A percentile compares a stretch with the other conserved stretches of the same genome.
phyloP scores from a whole-genome alignment of 2,888 invertebrate species.

The Nebria brevicollis region DNA sequence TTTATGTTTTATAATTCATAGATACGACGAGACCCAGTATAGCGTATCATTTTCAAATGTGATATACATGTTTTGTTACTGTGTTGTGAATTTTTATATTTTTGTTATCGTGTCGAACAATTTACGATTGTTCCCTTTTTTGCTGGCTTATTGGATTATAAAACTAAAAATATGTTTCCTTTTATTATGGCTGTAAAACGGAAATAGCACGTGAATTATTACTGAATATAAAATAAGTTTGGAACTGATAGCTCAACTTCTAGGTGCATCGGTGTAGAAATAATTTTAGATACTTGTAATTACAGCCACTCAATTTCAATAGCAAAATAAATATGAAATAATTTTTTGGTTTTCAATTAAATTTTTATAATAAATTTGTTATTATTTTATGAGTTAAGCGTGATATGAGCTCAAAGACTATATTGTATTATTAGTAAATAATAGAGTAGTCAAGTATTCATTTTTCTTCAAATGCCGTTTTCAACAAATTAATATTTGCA shows the following conservation, averaged over 20 bases:
- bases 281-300: background rate
- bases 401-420: too few relatives aligned
- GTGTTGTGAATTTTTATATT: conserved; percentile 14
- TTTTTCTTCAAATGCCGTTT: too few relatives aligned
- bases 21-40: background rate
- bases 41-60: conserved; percentile 10
- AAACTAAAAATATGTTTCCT: conserved; percentile 33
- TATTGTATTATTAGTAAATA: too few relatives aligned
- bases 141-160: conserved; percentile 39
- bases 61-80: conserved; percentile 14
- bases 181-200: conserved; percentile 34
- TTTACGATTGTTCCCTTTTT: conserved; percentile 13
- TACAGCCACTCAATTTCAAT: background rate
- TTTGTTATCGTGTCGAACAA: conserved; percentile 16
- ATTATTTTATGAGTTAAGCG: too few relatives aligned
- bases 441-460: too few relatives aligned
- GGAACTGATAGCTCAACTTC: background rate
- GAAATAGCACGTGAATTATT: background rate
- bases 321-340: too few relatives aligned
- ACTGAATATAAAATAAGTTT: background rate
- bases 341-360: too few relatives aligned
- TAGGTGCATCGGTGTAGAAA: background rate
- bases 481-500: too few relatives aligned
- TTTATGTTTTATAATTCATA: conserved; percentile 1
- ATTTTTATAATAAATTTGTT: too few relatives aligned